Evolutionary conservation across 2,797 vertebrate species (phyloP).

Genomic region (Gallirallus australis): DNA sequence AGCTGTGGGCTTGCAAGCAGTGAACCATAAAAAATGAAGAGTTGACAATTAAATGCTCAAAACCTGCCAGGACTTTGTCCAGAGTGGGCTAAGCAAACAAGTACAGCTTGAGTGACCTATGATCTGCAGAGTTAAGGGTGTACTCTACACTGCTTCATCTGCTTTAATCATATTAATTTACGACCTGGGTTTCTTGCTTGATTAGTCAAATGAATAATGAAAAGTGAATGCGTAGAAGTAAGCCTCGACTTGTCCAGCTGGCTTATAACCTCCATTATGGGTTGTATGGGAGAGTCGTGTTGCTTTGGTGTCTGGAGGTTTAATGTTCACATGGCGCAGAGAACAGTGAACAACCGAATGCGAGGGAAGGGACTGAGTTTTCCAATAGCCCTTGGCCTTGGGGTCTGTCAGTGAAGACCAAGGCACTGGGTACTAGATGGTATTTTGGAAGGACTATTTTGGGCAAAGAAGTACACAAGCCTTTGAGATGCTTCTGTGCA

Average conservation of each 20-base stretch:
- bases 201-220: conserved; percentile 21
- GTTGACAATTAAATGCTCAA: conserved; percentile 52
- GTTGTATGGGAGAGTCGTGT: not conserved
- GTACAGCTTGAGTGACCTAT: conserved; percentile 26
- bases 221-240: not conserved
- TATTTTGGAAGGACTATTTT: not conserved
- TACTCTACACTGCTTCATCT: not conserved
- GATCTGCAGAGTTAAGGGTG: conserved; percentile 16
- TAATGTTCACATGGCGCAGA: not conserved
- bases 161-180: conserved; percentile 22
- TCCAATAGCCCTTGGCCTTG: rapidly evolving
- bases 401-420: not conserved
- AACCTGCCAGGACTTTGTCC: conserved; percentile 66
- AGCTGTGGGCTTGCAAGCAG: not conserved
- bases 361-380: not conserved
- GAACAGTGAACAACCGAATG: not conserved
- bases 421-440: not conserved
- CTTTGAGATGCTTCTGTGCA: not conserved
- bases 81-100: conserved; percentile 63
- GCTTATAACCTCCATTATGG: not conserved
- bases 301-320: not conserved
- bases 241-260: conserved; percentile 30
- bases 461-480: not conserved
- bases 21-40: conserved; percentile 35
- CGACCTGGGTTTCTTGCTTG: not conserved